phyloP scores from a whole-genome alignment of 2,113 vertebrate species.

The Actinemys pallida region DNA sequence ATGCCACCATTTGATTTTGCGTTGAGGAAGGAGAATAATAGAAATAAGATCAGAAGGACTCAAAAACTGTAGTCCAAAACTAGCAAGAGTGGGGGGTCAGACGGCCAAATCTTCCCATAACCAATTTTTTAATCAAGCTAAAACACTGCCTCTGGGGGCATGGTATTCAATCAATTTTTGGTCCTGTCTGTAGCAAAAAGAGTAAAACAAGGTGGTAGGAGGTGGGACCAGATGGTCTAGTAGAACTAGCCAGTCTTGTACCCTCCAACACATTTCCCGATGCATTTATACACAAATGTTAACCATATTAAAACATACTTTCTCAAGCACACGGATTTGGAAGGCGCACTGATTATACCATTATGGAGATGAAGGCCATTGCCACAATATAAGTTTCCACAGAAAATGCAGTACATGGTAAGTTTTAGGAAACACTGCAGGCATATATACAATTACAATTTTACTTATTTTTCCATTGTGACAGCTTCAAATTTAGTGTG shows the following conservation, averaged over 20 bases:
- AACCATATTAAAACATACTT: background rate
- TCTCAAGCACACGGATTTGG: background rate
- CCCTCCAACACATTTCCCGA: background rate
- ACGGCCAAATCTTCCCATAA: background rate
- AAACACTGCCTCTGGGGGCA: background rate
- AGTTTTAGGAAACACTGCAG: background rate
- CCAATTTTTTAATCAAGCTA: background rate
- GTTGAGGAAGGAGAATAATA: background rate
- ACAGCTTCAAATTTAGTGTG: background rate
- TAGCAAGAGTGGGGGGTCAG: background rate
- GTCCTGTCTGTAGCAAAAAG: background rate
- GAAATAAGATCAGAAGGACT: background rate
- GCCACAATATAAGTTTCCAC: background rate
- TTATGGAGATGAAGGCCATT: background rate
- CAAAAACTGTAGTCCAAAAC: background rate
- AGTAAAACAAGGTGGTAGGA: background rate
- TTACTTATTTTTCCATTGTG: fast-evolving
- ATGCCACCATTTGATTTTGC: background rate
- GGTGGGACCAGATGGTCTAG: background rate
- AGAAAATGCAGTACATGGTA: background rate
- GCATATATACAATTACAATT: background rate
- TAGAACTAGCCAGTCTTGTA: background rate
- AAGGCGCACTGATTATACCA: fast-evolving
- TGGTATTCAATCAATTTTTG: fast-evolving
- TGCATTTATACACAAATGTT: background rate